These are phyloP conservation scores for Acanthococcus lagerstroemiae DNA, from an alignment of 2,888 invertebrate species.

Conservation along the genomic window DNA sequence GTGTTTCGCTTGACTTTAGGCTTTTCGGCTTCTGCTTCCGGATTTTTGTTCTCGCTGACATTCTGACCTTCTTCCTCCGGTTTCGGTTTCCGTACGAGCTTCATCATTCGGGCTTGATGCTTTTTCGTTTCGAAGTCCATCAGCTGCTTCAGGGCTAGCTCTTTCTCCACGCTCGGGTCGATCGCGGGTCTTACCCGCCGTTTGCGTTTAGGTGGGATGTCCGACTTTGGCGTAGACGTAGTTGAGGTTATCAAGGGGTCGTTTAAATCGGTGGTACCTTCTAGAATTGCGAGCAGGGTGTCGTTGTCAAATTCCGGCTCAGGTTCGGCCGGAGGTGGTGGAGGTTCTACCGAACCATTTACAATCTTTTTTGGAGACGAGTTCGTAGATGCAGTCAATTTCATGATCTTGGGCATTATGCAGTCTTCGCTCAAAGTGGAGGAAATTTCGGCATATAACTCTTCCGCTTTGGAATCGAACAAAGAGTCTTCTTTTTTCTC, in stretches of 20 bases:
- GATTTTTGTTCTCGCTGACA: not conserved
- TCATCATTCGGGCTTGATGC: not conserved
- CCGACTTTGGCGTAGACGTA: not conserved
- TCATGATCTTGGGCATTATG: not conserved
- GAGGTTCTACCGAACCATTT: not conserved
- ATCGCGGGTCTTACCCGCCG: slow-evolving; percentile 38
- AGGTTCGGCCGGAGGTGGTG: not conserved
- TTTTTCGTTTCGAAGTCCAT: slow-evolving; percentile 43
- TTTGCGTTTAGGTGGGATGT: not conserved
- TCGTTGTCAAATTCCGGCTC: slow-evolving; percentile 26
- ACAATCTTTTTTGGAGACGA: not conserved
- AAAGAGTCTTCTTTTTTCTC: not conserved
- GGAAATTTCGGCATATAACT: slow-evolving; percentile 16
- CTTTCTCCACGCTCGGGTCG: slow-evolving; percentile 45
- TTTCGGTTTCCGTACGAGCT: not conserved
- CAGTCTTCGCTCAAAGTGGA: slow-evolving; percentile 14
- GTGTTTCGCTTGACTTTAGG: not conserved
- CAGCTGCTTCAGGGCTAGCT: slow-evolving; percentile 50
- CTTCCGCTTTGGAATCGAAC: slow-evolving; percentile 10
- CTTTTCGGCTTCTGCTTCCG: not conserved
- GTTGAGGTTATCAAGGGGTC: not conserved
- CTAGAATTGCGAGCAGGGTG: slow-evolving; percentile 23
- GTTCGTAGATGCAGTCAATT: not conserved
- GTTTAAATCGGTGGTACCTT: slow-evolving; percentile 12
- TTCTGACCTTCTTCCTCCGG: not conserved